A percentile compares a stretch with the other conserved stretches of the same genome.
Conservation (phyloP, 2,888 invertebrate species). For the Macroteleia sp. region DNA sequence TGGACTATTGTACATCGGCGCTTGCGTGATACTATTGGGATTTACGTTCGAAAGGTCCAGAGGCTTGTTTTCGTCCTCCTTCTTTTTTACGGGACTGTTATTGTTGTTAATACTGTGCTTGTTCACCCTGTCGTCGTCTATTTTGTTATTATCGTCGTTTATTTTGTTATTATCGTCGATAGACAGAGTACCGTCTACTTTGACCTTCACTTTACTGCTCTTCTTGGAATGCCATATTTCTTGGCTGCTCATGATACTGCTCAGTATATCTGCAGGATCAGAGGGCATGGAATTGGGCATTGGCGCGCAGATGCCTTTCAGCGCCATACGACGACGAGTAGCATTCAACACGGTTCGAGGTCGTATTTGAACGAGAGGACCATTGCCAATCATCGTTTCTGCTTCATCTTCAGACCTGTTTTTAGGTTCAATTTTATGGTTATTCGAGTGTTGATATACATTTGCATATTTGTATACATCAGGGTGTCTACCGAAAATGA, state of each 20-base stretch:
- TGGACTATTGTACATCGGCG: conserved; percentile 88
- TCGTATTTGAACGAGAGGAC: conserved; percentile 72
- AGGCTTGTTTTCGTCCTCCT: conserved; percentile 67
- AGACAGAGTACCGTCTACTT: conserved; percentile 87
- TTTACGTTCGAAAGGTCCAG: conserved; percentile 74
- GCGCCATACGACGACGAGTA: conserved; percentile 74
- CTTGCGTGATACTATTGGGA: conserved; percentile 83
- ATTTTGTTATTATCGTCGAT: conserved; percentile 82
- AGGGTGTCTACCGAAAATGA: too few relatives aligned
- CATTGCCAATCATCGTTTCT: conserved; percentile 66
- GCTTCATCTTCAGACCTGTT: conserved; percentile 69
- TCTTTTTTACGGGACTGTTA: conserved; percentile 73
- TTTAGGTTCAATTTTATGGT: too few relatives aligned
- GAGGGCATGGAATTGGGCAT: conserved; percentile 27
- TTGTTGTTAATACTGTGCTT: conserved; percentile 71
- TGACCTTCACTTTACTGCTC: conserved; percentile 85
- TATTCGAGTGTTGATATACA: too few relatives aligned
- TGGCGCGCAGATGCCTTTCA: conserved; percentile 74
- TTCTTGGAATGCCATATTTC: conserved; percentile 88
- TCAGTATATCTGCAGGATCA: conserved; percentile 86
- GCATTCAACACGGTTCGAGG: conserved; percentile 73
- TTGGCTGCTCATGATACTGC: conserved; percentile 89
- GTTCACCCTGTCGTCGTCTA: conserved; percentile 3
- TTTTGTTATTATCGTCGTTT: not conserved
- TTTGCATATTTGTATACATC: too few relatives aligned